phyloP scores from a whole-genome alignment of 2,888 invertebrate species.

The Drosophila ezoana region DNA sequence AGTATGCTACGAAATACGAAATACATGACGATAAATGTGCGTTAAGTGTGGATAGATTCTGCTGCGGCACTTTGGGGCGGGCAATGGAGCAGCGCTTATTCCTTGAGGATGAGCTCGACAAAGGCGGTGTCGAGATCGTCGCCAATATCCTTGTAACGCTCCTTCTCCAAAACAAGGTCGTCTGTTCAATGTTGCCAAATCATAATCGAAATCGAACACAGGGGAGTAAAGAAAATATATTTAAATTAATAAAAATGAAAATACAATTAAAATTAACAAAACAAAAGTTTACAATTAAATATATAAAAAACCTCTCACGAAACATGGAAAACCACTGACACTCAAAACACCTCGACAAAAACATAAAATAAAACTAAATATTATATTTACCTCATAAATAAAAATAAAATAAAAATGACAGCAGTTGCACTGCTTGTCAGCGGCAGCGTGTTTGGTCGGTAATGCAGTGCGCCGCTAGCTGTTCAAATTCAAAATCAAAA shows the following conservation, averaged over 20 bases:
- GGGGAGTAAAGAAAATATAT: slow-evolving; percentile 38
- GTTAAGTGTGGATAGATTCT: slow-evolving; percentile 46
- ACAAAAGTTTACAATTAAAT: slow-evolving; percentile 39
- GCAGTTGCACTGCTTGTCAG: slow-evolving; percentile 42
- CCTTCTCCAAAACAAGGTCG: slow-evolving; percentile 98
- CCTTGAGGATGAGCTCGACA: slow-evolving; percentile 94
- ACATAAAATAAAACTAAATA: slow-evolving; percentile 16
- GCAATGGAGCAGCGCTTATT: slow-evolving; percentile 84
- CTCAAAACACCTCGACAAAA: slow-evolving; percentile 11
- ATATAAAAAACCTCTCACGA: slow-evolving; percentile 37
- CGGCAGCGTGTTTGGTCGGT: slow-evolving; percentile 33
- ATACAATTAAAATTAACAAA: slow-evolving; percentile 11
- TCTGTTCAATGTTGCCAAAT: slow-evolving; percentile 86
- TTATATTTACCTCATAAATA: slow-evolving; percentile 44
- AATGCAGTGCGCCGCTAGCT: slow-evolving; percentile 55
- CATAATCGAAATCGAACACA: slow-evolving; percentile 53
- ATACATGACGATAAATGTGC: slow-evolving; percentile 54
- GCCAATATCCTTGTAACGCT: slow-evolving; percentile 99
- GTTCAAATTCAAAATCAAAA: slow-evolving; percentile 53
- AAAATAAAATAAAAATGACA: slow-evolving; percentile 34
- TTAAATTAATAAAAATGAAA: slow-evolving; percentile 57
- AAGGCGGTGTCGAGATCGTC: slow-evolving; percentile 99
- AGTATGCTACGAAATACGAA: slow-evolving; percentile 58
- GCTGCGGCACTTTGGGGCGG: slow-evolving; percentile 49
- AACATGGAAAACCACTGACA: too few species aligned